phyloP scores from a whole-genome alignment of 2,113 vertebrate genomes.

The Lutjanus erythropterus region DNA sequence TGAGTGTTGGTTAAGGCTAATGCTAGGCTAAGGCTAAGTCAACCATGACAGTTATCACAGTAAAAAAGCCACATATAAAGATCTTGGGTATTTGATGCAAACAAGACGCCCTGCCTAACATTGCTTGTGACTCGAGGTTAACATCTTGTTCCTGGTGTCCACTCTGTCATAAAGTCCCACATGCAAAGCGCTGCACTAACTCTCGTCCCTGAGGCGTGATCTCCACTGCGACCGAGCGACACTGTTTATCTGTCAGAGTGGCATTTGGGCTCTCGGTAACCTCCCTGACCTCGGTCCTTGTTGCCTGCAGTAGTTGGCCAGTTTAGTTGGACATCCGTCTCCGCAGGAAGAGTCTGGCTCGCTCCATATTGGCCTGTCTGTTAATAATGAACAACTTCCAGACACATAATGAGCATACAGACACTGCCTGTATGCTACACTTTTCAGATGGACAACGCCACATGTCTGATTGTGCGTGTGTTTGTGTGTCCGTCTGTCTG shows the following conservation, averaged over 20 bases:
- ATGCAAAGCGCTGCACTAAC: constrained; percentile 27
- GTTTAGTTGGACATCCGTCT: constrained; percentile 36
- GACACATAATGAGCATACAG: constrained; percentile 58
- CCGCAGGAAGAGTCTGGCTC: constrained; percentile 7
- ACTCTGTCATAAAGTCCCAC: background rate
- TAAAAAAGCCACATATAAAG: too few relatives aligned
- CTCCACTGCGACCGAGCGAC: constrained; percentile 3
- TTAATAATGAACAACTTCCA: constrained; percentile 53
- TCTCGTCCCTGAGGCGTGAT: constrained; percentile 39
- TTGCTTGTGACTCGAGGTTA: constrained; percentile 2
- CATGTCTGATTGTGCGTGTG: background rate
- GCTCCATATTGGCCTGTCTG: constrained; percentile 24
- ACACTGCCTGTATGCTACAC: background rate
- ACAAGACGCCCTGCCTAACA: constrained; percentile 3
- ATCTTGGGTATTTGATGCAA: background rate
- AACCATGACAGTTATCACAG: too few relatives aligned
- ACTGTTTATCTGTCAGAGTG: constrained; percentile 25
- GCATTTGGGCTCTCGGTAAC: constrained; percentile 17
- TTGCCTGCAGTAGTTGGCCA: constrained; percentile 16
- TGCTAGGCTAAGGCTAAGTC: too few relatives aligned
- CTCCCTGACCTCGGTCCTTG: constrained; percentile 11
- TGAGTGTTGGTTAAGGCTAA: too few relatives aligned
- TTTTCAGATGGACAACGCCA: constrained; percentile 23
- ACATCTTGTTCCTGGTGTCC: background rate
- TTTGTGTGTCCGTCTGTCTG: background rate